Evolutionary conservation across 2,888 invertebrate genomes (phyloP), one percentile per base, ranked within the genome.

Genomic region (Noctua fimbriata): DNA sequence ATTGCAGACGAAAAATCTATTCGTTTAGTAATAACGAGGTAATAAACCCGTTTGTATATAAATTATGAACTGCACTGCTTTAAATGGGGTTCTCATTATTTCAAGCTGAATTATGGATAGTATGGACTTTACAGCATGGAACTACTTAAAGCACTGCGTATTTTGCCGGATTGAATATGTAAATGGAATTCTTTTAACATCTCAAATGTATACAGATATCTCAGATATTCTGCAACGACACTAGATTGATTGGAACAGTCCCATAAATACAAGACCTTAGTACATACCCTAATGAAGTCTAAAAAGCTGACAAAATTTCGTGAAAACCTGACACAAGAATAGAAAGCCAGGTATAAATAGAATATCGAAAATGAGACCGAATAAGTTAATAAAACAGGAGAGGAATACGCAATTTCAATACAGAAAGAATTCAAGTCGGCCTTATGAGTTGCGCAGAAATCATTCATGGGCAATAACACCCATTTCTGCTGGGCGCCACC

Each of bases 401-500:
- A 89, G 86, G 85, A 90, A 91, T 89, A 88, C 87, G 88, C 89
- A 90, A 92, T 92, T 92, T 91, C 91, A 92, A 92, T 91, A 90
- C 91, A 93, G 91, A 92, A 91, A 90, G 92, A 92, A 94, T 92
- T 91, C 90, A 90, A 92, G 91, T 91, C 90, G 86, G 91, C 90
- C 91, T 92, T 93, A 92, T 92, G 92, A 92, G 93, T 91, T 90
- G 90, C 90, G 91, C 91, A 93, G 94, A 94, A 95, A 95, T 95
- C 95, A 95, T 95, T 95, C 94, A 95, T 94, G 94, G 93, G 92
- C 93, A 94, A 95, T 95, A 95, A 94, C 95, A 93, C 93, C 94
- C 94, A 94, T 95, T 95, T 94, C 94, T 94, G 94, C 90, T 94
- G 92, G 92, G 93, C 93, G 93, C 94, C 94, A 94, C 94, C 94